phyloP scores from a whole-genome alignment of 2,797 vertebrate species.

The Leuciscus waleckii region DNA sequence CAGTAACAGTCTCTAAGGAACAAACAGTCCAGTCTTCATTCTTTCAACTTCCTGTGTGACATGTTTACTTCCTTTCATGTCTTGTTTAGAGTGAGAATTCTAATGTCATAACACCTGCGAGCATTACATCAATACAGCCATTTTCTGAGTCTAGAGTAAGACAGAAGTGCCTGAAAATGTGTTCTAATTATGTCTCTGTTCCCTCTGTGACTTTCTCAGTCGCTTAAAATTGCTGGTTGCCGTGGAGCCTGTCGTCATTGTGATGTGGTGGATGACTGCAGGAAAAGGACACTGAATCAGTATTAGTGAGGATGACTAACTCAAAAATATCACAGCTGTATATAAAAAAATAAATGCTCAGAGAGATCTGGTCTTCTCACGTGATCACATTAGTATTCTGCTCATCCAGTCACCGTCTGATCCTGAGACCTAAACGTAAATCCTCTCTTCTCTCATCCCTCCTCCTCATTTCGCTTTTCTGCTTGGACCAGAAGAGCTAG shows the following conservation, averaged over 20 bases:
- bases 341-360: conserved; percentile 18
- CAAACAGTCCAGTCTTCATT: conserved; percentile 23
- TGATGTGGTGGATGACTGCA: conserved; percentile 46
- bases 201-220: conserved; percentile 53
- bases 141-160: conserved; percentile 18
- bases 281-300: neutral
- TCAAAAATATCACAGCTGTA: conserved; percentile 4
- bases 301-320: conserved; percentile 27
- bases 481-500: neutral
- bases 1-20: neutral
- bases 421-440: conserved; percentile 7
- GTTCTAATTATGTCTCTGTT: conserved; percentile 43
- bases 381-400: conserved; percentile 48
- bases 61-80: conserved; percentile 10
- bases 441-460: conserved; percentile 67
- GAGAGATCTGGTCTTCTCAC: conserved; percentile 22
- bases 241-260: conserved; percentile 43
- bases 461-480: conserved; percentile 48
- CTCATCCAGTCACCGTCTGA: conserved; percentile 41
- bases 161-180: conserved; percentile 6
- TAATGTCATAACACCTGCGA: neutral
- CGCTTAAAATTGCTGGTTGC: conserved; percentile 44
- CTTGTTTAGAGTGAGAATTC: neutral
- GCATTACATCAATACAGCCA: conserved; percentile 13
- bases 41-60: conserved; percentile 26